Conservation (phyloP, 2,797 vertebrate genomes). For the Phrynocephalus forsythii region DNA sequence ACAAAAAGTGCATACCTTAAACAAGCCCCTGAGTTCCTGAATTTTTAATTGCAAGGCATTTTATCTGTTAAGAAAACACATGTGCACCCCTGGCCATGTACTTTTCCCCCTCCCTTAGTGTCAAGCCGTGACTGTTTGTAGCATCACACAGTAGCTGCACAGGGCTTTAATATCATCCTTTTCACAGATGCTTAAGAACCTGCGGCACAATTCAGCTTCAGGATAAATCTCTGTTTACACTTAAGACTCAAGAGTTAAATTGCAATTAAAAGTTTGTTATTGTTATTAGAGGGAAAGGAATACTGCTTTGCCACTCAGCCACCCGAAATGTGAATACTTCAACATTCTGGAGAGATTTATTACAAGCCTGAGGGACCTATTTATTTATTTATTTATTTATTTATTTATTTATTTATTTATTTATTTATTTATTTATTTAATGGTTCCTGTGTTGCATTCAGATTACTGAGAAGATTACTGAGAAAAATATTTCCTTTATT, state of each 20-base stretch:
- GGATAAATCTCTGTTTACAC: constrained; percentile 19
- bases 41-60: constrained; percentile 65
- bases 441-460: not conserved
- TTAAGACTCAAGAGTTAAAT: not conserved
- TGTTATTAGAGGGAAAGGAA: not conserved
- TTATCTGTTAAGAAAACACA: constrained; percentile 60
- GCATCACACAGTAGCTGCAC: not conserved
- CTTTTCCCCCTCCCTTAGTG: constrained; percentile 31
- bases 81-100: constrained; percentile 39
- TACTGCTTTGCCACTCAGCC: no score
- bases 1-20: constrained; percentile 61
- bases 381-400: no score
- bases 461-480: no score
- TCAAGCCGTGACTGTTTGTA: constrained; percentile 31
- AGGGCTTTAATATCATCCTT: constrained; percentile 9
- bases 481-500: no score
- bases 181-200: constrained; percentile 30
- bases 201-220: constrained; percentile 32
- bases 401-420: no score
- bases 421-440: not conserved
- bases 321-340: constrained; percentile 26
- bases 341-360: not conserved
- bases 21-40: constrained; percentile 62
- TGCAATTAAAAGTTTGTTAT: constrained; percentile 2
- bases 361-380: not conserved